Percentiles rank a stretch among this genome's conserved stretches.
Evolutionary conservation across 2,888 invertebrate species (phyloP).

Genomic region (Agrochola lychnidis): DNA sequence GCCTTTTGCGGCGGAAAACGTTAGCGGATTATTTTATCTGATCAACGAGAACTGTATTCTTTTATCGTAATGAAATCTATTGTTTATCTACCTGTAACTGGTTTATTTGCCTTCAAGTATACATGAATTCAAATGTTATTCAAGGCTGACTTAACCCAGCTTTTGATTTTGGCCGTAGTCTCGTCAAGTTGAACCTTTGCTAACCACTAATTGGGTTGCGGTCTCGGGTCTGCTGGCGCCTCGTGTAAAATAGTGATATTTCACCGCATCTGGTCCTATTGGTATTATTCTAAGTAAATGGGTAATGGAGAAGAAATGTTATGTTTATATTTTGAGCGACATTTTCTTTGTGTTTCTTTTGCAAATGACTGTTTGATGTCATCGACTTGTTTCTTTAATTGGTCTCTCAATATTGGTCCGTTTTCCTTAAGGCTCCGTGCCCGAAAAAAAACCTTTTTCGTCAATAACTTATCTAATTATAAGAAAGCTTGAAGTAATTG

Average conservation of each 20-base stretch:
- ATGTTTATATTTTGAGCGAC: not conserved
- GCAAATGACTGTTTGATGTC: slow-evolving; percentile 25
- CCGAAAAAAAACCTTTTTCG: too few species aligned
- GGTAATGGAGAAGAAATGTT: slow-evolving; percentile 8
- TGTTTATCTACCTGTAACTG: slow-evolving; percentile 9
- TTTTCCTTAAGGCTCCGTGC: slow-evolving; percentile 20
- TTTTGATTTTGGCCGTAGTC: slow-evolving; percentile 25
- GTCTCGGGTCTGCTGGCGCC: slow-evolving; percentile 14
- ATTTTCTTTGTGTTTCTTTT: slow-evolving; percentile 21
- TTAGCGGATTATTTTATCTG: slow-evolving; percentile 47
- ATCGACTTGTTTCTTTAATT: slow-evolving; percentile 37
- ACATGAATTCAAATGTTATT: slow-evolving; percentile 27
- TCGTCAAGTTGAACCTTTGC: slow-evolving; percentile 31
- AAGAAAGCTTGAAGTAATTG: too few species aligned
- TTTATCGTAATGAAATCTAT: slow-evolving; percentile 9
- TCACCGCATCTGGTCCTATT: slow-evolving; percentile 25
- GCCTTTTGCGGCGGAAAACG: slow-evolving; percentile 38
- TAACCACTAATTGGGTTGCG: slow-evolving; percentile 52
- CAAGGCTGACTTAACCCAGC: slow-evolving; percentile 25
- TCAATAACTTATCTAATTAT: too few species aligned
- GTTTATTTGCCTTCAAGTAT: slow-evolving; percentile 12
- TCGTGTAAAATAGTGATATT: slow-evolving; percentile 36
- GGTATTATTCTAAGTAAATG: slow-evolving; percentile 29
- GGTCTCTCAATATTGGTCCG: slow-evolving; percentile 5
- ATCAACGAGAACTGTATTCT: slow-evolving; percentile 20